phyloP scores from a whole-genome alignment of 2,888 invertebrate genomes.

The Lasioglossum morio region DNA sequence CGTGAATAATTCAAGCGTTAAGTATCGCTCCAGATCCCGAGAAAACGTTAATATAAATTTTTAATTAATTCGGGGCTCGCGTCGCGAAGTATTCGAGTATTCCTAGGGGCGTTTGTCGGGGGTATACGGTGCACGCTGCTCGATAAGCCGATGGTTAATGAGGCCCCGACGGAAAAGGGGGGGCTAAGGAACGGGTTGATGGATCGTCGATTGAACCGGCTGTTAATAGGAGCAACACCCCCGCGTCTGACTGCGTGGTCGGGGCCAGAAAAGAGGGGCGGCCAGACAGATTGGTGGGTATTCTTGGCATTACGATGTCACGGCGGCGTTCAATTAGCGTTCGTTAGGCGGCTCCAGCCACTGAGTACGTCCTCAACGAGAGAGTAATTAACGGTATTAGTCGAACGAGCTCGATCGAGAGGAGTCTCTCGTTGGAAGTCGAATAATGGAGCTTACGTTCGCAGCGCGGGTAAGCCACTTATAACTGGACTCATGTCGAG shows the following conservation, averaged over 20 bases:
- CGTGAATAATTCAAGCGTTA: neutral
- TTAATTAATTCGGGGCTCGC: neutral
- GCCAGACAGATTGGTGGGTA: constrained; percentile 66
- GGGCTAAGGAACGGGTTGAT: constrained; percentile 1
- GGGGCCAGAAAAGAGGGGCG: constrained; percentile 34
- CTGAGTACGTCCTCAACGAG: constrained; percentile 65
- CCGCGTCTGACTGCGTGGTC: neutral
- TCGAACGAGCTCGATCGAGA: constrained; percentile 64
- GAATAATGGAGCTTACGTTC: constrained; percentile 73
- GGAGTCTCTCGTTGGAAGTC: constrained; percentile 59
- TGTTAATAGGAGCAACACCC: constrained; percentile 18
- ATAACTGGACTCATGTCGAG: constrained; percentile 37
- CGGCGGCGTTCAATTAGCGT: constrained; percentile 74
- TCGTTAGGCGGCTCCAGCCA: constrained; percentile 73
- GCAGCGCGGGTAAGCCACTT: constrained; percentile 55
- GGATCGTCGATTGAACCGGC: constrained; percentile 10
- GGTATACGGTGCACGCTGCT: neutral
- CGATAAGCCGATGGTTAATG: neutral
- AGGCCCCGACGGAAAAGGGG: neutral
- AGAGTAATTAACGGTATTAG: constrained; percentile 79
- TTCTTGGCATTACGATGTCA: constrained; percentile 72
- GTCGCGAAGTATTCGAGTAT: neutral
- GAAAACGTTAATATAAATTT: neutral
- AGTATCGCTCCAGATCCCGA: neutral
- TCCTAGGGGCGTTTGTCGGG: neutral